Base-by-base conservation (phyloP, 2,888 invertebrate genomes). In the Dendrolimus pini region DNA sequence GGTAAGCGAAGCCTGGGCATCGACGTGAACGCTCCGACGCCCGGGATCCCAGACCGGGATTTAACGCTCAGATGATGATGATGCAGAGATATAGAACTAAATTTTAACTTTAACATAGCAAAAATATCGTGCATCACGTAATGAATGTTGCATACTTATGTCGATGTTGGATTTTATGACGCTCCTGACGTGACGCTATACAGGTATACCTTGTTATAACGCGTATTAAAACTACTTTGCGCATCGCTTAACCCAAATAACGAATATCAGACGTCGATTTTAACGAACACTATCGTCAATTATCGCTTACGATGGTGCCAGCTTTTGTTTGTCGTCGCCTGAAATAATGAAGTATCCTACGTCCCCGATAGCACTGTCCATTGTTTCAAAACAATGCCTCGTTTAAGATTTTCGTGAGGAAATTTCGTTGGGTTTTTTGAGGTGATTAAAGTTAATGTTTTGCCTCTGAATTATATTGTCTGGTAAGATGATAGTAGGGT, bases 341-440 rank as follows among this genome's bases (percentile, higher is more conserved):
- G 62, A 72, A 67, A 70, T 70, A 70, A 71, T 70, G 72, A 70
- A 71, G 70, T 70, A 71, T 71, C 72, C 65, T 66, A 64, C 56
- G 60, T 62, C 67, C 63, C 65, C 65, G 70, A 68, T 71, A 70
- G 72, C 65, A 63, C 65, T 42, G 60, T 42, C 65, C 63, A 70
- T 70, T 70, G 70, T 70, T 63, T 13, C 9, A 52, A 64, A 70
- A 70, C 71, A 71, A 65, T 62, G 62, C 55, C 53, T 60, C 59
- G 54, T 65, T 66, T 68, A 68, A 70, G 70, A 70, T 64, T 70
- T 70, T 68, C 61, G 59, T 59, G 64, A 58, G 54, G 62, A 62
- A 71, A 64, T 66, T 69, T 67, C 61, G 47, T 47, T 9, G 47
- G 47, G 47, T 47, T 47, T 47, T 47, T 47, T 47, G 12, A 12